Percentiles rank a stretch among this genome's conserved stretches.
phyloP scores from a whole-genome alignment of 2,797 vertebrate genomes.

The Acanthornis magna region DNA sequence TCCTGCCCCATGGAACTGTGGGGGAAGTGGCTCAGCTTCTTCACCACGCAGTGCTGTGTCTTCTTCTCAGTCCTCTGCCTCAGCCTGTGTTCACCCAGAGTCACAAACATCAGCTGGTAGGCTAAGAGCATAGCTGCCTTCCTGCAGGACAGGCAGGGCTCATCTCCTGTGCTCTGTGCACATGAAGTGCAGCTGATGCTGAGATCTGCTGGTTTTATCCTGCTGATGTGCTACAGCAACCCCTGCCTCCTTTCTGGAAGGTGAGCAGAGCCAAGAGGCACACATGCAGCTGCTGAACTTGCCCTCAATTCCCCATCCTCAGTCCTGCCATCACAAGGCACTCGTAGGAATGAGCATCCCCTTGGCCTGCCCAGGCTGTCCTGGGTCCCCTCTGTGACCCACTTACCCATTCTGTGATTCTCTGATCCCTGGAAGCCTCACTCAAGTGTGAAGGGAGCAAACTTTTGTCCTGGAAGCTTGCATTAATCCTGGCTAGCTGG shows the following conservation, averaged over 20 bases:
- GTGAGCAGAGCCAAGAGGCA: background rate
- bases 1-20: background rate
- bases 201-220: background rate
- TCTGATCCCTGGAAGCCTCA: background rate
- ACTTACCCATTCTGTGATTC: background rate
- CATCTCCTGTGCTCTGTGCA: background rate
- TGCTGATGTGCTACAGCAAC: background rate
- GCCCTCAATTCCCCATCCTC: background rate
- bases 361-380: background rate
- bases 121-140: background rate
- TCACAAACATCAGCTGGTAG: background rate
- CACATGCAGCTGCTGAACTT: fast-evolving
- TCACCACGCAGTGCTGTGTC: background rate
- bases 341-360: background rate
- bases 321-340: background rate
- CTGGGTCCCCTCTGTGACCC: background rate
- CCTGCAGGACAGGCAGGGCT: background rate
- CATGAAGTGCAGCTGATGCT: background rate
- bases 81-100: background rate
- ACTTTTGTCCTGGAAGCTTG: background rate
- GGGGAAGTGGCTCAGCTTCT: background rate
- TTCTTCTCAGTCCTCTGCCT: background rate
- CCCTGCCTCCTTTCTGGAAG: background rate
- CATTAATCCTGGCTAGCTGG: background rate
- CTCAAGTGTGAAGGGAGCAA: background rate